A percentile compares a stretch with the other conserved stretches of the same genome.
Conservation (phyloP, 2,797 vertebrate species). For the Galagoides demidoff region DNA sequence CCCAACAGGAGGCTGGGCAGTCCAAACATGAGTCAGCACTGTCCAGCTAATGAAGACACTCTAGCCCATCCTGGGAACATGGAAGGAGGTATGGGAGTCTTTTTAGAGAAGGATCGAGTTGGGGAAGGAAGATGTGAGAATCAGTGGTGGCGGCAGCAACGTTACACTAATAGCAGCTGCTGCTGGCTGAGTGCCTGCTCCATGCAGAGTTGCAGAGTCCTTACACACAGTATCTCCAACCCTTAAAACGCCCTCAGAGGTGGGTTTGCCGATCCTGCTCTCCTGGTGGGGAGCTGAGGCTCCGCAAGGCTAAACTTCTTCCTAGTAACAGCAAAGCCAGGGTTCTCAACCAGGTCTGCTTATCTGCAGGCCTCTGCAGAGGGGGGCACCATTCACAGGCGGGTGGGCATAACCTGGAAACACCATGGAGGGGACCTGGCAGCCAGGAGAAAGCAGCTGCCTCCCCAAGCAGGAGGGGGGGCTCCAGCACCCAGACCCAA, state of each 20-base stretch:
- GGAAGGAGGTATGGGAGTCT: not conserved
- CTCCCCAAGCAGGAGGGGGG: not conserved
- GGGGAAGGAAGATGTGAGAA: not conserved
- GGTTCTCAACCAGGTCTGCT: not conserved
- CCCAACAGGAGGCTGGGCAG: not conserved
- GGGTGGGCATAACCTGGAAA: accelerated
- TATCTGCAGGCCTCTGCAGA: not conserved
- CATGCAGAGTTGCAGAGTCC: not conserved
- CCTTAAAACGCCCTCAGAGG: not conserved
- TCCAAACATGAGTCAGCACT: not conserved
- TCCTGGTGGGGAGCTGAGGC: not conserved
- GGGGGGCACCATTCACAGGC: accelerated
- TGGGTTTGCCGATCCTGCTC: not conserved
- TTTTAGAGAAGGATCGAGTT: not conserved
- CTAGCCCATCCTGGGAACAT: not conserved
- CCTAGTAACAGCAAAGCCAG: not conserved
- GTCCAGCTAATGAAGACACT: not conserved
- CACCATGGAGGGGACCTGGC: not conserved
- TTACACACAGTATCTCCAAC: accelerated
- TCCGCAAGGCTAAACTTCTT: not conserved
- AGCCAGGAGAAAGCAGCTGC: not conserved
- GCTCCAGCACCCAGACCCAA: not conserved
- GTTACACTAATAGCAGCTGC: not conserved
- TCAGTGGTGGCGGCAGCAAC: not conserved
- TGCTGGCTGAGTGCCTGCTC: not conserved